These are phyloP conservation scores for Tachina lurida DNA, from an alignment of 2,888 invertebrate species.

Conservation along the genomic window DNA sequence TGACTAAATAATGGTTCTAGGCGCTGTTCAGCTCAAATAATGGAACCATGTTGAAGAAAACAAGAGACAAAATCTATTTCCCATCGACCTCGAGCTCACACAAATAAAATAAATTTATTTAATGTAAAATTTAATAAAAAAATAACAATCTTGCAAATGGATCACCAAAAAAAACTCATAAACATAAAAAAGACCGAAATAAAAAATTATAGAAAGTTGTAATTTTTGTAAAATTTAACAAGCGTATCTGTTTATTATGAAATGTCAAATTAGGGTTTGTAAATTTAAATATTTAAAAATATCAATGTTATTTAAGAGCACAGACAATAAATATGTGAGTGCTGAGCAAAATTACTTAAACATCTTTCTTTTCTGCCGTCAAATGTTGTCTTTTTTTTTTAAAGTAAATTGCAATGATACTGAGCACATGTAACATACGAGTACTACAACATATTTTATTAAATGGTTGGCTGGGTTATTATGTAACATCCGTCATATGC, in stretches of 20 bases:
- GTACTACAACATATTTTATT: conserved; percentile 6
- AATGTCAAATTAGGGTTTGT: conserved; percentile 21
- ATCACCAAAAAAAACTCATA: background rate
- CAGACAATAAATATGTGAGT: background rate
- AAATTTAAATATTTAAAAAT: background rate
- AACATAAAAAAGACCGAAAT: background rate
- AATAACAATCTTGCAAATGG: no score
- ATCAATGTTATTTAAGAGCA: background rate
- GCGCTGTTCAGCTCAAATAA: no score
- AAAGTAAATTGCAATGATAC: background rate
- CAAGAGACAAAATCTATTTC: no score
- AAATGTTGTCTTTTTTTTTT: background rate
- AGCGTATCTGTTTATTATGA: conserved; percentile 41
- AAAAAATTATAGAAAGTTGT: conserved; percentile 48
- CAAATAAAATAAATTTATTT: no score
- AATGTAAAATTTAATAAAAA: no score
- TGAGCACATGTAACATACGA: background rate
- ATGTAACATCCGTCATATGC: conserved; percentile 42
- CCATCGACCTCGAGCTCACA: no score
- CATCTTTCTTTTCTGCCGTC: background rate
- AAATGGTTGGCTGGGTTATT: conserved; percentile 49
- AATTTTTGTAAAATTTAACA: conserved; percentile 12
- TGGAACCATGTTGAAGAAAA: no score
- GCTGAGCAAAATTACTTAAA: background rate
- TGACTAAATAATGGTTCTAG: no score